Base-by-base conservation (phyloP, 2,113 vertebrate genomes). In the Setophaga coronata region DNA sequence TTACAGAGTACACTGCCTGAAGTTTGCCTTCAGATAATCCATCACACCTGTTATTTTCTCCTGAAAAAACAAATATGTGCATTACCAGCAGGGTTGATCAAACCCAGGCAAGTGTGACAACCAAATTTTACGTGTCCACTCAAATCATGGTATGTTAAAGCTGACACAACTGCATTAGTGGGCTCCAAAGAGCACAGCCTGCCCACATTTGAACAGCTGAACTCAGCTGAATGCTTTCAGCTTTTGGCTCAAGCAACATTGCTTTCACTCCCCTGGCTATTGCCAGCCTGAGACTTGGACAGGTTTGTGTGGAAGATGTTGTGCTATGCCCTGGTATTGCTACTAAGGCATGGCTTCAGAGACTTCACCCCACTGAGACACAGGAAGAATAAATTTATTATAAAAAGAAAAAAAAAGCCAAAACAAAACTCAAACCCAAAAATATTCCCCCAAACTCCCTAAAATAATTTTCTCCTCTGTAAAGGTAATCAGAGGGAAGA, bases 331-430 rank as follows among this genome's bases (percentile, higher is more conserved):
- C 4, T 73, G 18, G 31, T 71, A 48, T 14, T 21, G 25, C 33
- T 69, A 31, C 7, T 19, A 64, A 51, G n/a, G 15, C 12, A 51
- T 29, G 10, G 18, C 18, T 85, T 90, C n/a, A 76, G 66, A 65
- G 15, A 67, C 12, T 64, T 34, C 14, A 33, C 28, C 31, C 8
- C 17, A 20, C 1, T 57, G 40, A 82, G 36, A 9, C 2, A 0
- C 4, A 80, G 9, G 31, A 50, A 89, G 2, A 6, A 3, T 15
- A 38, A 64, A 65, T 26, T 65, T 61, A 31, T 66, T 10, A 0
- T 2, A 18, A 69, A 29, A 40, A 48, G 23, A n/a, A 25, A 66
- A 25, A 25, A 48, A 23, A 47, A 21, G 2, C 6, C 1, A 18
- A 56, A 14, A 14, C 53, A 54, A 54, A 54, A 12, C 6, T 14